These are phyloP conservation scores for Rhopalosiphum nymphaeae DNA, from an alignment of 2,888 invertebrate genomes.

Conservation along the genomic window DNA sequence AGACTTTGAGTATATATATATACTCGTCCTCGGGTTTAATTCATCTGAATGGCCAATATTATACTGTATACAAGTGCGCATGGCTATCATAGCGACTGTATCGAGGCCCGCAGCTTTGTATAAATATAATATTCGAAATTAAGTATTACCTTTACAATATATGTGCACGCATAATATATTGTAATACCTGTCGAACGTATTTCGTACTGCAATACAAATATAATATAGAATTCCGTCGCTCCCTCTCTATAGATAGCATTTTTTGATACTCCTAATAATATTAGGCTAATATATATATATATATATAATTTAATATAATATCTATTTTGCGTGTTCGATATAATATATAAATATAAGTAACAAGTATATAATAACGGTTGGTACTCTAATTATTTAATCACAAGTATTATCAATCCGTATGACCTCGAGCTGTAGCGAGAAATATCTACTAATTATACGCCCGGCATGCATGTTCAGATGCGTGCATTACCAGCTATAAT, in stretches of 20 bases:
- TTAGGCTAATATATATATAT: neutral
- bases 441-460: neutral
- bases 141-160: neutral
- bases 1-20: neutral
- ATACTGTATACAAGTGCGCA: neutral
- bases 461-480: neutral
- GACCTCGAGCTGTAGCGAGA: neutral
- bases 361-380: neutral
- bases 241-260: neutral
- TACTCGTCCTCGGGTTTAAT: conserved; percentile 7
- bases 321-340: conserved; percentile 9
- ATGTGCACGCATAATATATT: neutral
- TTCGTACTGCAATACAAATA: neutral
- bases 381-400: conserved; percentile 17
- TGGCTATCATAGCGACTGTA: neutral
- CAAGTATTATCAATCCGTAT: neutral
- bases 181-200: neutral
- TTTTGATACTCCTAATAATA: neutral
- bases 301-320: conserved; percentile 6
- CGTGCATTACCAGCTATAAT: neutral
- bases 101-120: neutral
- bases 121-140: neutral
- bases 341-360: neutral
- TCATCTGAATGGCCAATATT: neutral
- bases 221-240: neutral